phyloP scores from a whole-genome alignment of 2,797 vertebrate species.

The Buphagus erythrorhynchus region DNA sequence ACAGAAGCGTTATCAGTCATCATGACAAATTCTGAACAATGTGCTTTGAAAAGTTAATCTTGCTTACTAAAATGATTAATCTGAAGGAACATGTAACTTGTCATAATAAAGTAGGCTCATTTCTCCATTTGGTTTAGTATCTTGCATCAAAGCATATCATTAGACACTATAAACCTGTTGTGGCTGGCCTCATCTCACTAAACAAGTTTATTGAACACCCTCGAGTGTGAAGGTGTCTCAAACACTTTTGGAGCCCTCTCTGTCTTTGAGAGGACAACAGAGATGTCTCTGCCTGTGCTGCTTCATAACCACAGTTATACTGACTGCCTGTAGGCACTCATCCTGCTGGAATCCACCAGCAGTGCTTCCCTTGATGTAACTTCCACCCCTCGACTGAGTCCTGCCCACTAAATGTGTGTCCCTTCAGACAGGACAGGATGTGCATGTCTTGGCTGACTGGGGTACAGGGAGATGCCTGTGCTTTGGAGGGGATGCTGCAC shows the following conservation, averaged over 20 bases:
- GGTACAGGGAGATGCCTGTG: rapidly evolving
- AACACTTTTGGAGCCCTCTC: neutral
- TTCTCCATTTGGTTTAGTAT: neutral
- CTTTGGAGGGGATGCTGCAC: neutral
- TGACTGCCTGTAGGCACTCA: neutral
- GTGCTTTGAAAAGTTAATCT: constrained; percentile 14
- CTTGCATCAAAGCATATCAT: neutral
- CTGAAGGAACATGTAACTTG: neutral
- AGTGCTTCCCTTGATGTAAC: rapidly evolving
- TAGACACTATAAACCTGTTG: neutral
- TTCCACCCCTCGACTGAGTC: neutral
- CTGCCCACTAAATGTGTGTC: rapidly evolving
- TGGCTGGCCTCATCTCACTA: neutral
- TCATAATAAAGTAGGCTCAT: neutral
- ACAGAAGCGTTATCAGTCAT: neutral
- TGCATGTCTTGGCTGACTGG: neutral
- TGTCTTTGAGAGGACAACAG: neutral
- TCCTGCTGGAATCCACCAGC: neutral
- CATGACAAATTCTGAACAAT: neutral
- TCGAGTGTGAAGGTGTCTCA: neutral
- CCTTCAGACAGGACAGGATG: neutral
- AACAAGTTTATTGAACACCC: neutral
- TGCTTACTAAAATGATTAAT: constrained; percentile 2
- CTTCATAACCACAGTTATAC: neutral
- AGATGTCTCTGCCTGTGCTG: neutral